These are phyloP conservation scores for Diglossa cyanea DNA, from an alignment of 2,797 vertebrate species.

Conservation along the genomic window DNA sequence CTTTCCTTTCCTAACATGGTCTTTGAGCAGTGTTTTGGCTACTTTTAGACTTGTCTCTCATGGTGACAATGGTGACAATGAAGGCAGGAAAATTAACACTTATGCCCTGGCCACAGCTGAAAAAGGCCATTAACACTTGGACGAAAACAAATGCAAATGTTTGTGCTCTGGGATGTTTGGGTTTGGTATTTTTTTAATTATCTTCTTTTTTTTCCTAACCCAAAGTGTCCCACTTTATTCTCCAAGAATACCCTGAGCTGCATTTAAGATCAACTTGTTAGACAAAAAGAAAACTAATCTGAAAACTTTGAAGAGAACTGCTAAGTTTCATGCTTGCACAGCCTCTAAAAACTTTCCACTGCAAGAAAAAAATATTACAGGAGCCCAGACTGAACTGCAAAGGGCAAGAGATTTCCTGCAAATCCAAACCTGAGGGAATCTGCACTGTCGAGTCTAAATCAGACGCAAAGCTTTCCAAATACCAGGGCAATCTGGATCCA, in stretches of 20 bases:
- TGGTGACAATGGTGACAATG: slow-evolving; percentile 21
- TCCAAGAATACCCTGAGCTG: neutral
- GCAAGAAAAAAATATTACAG: neutral
- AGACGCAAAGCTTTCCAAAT: neutral
- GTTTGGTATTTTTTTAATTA: neutral
- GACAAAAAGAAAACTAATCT: neutral
- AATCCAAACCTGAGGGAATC: neutral
- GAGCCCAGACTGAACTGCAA: neutral
- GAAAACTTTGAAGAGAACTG: neutral
- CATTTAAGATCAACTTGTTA: neutral
- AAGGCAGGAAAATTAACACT: slow-evolving; percentile 49
- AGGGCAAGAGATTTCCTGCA: neutral
- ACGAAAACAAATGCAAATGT: slow-evolving; percentile 30
- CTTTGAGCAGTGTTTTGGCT: slow-evolving; percentile 35
- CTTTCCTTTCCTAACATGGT: slow-evolving; percentile 6
- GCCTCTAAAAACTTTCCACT: neutral
- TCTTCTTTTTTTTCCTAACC: slow-evolving; percentile 5
- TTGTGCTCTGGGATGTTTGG: slow-evolving; percentile 25
- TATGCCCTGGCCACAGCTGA: slow-evolving; percentile 57
- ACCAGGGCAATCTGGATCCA: neutral
- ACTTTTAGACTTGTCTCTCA: slow-evolving; percentile 52
- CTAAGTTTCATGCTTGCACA: neutral
- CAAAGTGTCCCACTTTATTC: slow-evolving; percentile 24
- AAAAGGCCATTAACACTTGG: slow-evolving; percentile 60
- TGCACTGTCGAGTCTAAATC: neutral